These are phyloP conservation scores for Pantala flavescens DNA, from an alignment of 1,140 invertebrate species.

Conservation along the genomic window DNA sequence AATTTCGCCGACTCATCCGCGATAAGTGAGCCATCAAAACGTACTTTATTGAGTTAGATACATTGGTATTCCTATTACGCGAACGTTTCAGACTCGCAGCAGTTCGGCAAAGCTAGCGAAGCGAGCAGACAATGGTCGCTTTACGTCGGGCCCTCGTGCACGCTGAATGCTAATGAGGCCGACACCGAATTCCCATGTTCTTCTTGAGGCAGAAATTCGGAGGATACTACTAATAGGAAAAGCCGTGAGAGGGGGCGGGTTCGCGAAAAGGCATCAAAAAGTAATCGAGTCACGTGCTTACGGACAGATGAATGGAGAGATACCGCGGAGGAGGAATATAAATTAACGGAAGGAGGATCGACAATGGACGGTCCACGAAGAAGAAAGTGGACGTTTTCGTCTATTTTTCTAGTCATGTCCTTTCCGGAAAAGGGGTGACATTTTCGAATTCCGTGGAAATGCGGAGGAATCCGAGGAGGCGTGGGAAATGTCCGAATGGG, in stretches of 20 bases:
- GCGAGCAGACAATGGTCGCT: neutral
- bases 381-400: too few species aligned
- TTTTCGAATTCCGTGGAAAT: too few species aligned
- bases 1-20: constrained; percentile 1
- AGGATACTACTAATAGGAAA: too few species aligned
- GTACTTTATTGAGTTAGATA: neutral
- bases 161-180: neutral
- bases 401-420: too few species aligned
- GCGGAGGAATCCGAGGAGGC: too few species aligned
- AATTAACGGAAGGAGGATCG: neutral
- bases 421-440: too few species aligned
- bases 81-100: neutral
- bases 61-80: constrained; percentile 6
- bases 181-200: neutral
- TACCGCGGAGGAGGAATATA: neutral
- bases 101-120: neutral
- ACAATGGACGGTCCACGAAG: too few species aligned
- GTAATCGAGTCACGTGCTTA: neutral
- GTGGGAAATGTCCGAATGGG: too few species aligned
- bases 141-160: neutral
- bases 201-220: too few species aligned
- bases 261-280: neutral
- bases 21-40: constrained; percentile 1
- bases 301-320: neutral
- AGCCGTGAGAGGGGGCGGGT: too few species aligned